These are phyloP conservation scores for Varanus komodoensis DNA, from an alignment of 2,113 vertebrate species.

Conservation along the genomic window DNA sequence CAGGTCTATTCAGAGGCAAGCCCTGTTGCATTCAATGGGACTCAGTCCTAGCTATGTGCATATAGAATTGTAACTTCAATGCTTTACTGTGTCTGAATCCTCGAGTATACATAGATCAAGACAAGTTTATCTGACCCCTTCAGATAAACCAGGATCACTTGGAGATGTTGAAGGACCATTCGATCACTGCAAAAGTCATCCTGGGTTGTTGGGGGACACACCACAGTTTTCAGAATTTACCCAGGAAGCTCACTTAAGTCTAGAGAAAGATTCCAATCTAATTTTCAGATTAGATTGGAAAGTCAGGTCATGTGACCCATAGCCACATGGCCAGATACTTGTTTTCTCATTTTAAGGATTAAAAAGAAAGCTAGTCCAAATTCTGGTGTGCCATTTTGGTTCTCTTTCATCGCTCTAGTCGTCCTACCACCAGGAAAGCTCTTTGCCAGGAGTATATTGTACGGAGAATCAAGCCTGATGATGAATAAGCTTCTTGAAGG, in stretches of 20 bases:
- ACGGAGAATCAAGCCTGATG: not conserved
- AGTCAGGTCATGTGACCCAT: not conserved
- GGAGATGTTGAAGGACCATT: not conserved
- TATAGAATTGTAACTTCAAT: too few species aligned
- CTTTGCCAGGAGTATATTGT: not conserved
- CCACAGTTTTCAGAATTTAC: not conserved
- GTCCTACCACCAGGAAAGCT: not conserved
- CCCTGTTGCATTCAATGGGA: too few species aligned
- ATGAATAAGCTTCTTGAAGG: not conserved
- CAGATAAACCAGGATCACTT: not conserved
- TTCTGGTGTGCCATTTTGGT: not conserved
- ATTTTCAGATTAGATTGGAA: not conserved
- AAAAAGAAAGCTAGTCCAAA: not conserved
- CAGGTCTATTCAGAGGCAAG: too few species aligned
- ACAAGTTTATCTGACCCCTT: not conserved
- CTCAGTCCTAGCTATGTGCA: too few species aligned
- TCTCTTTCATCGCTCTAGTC: not conserved
- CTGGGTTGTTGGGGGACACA: too few species aligned
- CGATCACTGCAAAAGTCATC: not conserved
- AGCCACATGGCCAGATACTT: not conserved
- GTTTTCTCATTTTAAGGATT: not conserved
- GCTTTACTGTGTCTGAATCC: not conserved
- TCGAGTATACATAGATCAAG: not conserved
- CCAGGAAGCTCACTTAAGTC: not conserved
- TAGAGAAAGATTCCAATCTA: not conserved